phyloP scores from a whole-genome alignment of 2,113 vertebrate genomes.

The Bettongia penicillata region DNA sequence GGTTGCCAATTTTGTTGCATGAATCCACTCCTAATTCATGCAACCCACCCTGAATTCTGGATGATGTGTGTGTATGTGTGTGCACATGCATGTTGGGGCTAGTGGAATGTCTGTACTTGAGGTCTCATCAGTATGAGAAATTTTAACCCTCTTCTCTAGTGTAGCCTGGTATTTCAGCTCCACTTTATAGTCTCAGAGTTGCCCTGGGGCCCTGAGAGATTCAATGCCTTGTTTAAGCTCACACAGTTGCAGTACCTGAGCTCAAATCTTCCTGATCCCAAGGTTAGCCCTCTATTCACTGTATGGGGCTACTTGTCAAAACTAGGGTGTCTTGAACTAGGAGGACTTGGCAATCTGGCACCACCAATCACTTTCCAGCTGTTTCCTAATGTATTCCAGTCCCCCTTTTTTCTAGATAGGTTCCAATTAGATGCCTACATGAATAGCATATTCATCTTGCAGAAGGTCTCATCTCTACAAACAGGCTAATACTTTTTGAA shows the following conservation, averaged over 20 bases:
- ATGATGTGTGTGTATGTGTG: not conserved
- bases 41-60: not conserved
- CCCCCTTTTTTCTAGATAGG: not conserved
- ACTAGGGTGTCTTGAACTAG: not conserved
- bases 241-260: not conserved
- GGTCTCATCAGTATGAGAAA: not conserved
- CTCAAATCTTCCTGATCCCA: not conserved
- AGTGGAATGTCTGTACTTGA: not conserved
- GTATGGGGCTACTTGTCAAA: no score
- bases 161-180: not conserved
- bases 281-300: not conserved
- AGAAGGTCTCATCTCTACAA: not conserved
- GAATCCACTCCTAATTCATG: not conserved
- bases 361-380: not conserved
- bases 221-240: not conserved
- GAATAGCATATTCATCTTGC: not conserved
- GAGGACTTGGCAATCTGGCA: not conserved
- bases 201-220: not conserved
- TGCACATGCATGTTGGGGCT: not conserved
- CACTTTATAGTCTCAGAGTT: not conserved
- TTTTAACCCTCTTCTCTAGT: not conserved
- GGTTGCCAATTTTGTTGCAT: not conserved
- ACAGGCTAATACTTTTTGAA: not conserved
- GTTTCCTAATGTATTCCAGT: not conserved
- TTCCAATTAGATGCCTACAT: not conserved